Conservation (phyloP, 2,888 invertebrate genomes). For the Phyllotreta cruciferae region DNA sequence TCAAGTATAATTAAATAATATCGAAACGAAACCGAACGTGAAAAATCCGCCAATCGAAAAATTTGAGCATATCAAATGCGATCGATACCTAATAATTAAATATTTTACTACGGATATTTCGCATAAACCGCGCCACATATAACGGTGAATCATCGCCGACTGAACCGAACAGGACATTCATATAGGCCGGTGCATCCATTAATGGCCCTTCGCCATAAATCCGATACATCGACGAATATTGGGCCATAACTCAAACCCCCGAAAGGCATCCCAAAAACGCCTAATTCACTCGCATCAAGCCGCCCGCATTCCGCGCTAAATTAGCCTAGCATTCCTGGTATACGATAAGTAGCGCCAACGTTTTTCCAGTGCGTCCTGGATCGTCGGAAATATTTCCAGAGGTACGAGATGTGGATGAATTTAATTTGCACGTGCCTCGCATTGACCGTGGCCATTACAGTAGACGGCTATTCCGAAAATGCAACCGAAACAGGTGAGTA, state of each 20-base stretch:
- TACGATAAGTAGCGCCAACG: no score
- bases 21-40: no score
- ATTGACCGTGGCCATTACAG: conserved; percentile 50
- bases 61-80: no score
- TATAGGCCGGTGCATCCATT: conserved; percentile 16
- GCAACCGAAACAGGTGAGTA: conserved; percentile 13
- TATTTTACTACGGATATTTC: no score
- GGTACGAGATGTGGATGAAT: conserved; percentile 60
- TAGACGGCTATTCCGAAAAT: conserved; percentile 36
- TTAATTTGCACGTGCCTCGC: conserved; percentile 54
- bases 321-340: no score
- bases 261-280: no score
- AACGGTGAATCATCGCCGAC: neutral
- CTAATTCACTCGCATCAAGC: no score
- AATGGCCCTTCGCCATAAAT: conserved; percentile 14
- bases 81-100: no score
- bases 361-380: conserved; percentile 49
- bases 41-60: no score
- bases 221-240: conserved; percentile 7
- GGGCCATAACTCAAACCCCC: conserved; percentile 16
- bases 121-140: no score
- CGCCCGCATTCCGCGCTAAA: no score
- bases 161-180: conserved; percentile 13
- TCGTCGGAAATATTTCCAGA: conserved; percentile 54
- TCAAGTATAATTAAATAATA: no score